Evolutionary conservation across 2,113 vertebrate genomes (phyloP), one percentile per base, ranked within the genome.

Genomic region (Sander lucioperca): DNA sequence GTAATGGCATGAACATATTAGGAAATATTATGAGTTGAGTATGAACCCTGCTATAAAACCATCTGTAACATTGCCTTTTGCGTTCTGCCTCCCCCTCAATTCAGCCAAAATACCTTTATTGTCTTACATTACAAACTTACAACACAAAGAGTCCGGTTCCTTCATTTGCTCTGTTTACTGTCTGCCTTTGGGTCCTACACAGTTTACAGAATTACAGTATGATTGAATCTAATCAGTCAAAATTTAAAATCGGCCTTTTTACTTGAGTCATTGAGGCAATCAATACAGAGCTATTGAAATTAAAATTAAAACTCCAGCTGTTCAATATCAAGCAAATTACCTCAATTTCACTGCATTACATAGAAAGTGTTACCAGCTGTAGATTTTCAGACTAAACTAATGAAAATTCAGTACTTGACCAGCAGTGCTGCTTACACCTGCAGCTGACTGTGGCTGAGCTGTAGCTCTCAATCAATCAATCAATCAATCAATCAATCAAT

Each of bases 271-370:
- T 19, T 33, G 39, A 56, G 47, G 27, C 59, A 69, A 30, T 70
- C 64, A 53, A 27, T 65, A 59, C 33, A 48, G 30, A 27, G 18
- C 30, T 11, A 19, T 63, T 74, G 66, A 43, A 47, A 39, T 62
- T 23, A 69, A 80, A 80, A 70, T 43, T 21, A 30, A 19, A 63
- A 30, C 19, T 27, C 8, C 51, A 71, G 64, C 53, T 70, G 63
- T 30, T 56, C 36, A 77, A 53, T 81, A 59, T 58, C 73, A 63
- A 68, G 63, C 33, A 68, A 77, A 77, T 83, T 19, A 79, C n/a
- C 27, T 74, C 66, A 7, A 82, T 70, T 80, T 68, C 8, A 77
- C 1, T 47, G 30, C 39, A 74, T 85, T 77, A 76, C 36, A 16
- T 47, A 6, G 27, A 72, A 74, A 80, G 51, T 65, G 7, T 64